These are phyloP conservation scores for Drosophila watanabei DNA, from an alignment of 1,140 invertebrate genomes.

Conservation along the genomic window DNA sequence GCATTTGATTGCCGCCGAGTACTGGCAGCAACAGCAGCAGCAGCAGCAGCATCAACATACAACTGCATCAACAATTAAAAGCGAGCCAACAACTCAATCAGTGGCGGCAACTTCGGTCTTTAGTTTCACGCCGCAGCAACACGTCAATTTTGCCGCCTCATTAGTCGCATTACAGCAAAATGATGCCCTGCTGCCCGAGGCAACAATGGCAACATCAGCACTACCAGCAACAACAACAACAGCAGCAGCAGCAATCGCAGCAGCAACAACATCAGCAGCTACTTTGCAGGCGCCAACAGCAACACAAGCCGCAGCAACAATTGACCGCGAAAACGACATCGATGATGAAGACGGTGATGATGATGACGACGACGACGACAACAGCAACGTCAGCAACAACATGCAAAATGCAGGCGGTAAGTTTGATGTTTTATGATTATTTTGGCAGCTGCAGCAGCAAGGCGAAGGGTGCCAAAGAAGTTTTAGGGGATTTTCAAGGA, in stretches of 20 bases:
- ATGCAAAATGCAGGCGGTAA: conserved; percentile 77
- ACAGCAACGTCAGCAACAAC: conserved; percentile 57
- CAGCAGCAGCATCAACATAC: conserved; percentile 50
- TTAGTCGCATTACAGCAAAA: conserved; percentile 82
- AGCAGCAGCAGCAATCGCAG: conserved; percentile 30
- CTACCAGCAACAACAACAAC: conserved; percentile 28
- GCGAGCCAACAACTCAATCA: conserved; percentile 81
- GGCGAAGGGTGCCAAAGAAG: conserved; percentile 16
- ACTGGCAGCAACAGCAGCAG: conserved; percentile 71
- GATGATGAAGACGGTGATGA: conserved; percentile 1
- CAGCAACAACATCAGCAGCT: conserved; percentile 40
- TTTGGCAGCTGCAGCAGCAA: conserved; percentile 37
- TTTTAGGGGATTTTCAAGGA: conserved; percentile 3
- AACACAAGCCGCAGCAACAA: conserved; percentile 37
- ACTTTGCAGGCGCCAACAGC: conserved; percentile 56
- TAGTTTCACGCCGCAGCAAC: conserved; percentile 73
- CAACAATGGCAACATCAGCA: conserved; percentile 44
- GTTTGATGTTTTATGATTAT: conserved; percentile 68
- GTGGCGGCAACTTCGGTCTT: conserved; percentile 60
- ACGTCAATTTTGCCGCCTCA: conserved; percentile 83
- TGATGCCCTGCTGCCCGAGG: conserved; percentile 65
- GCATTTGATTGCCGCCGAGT: conserved; percentile 75
- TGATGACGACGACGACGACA: conserved; percentile 3
- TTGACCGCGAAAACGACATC: conserved; percentile 42
- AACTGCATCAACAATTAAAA: conserved; percentile 75